Evolutionary conservation across 2,113 vertebrate genomes (phyloP).

Genomic region (Eupsittula cactorum): DNA sequence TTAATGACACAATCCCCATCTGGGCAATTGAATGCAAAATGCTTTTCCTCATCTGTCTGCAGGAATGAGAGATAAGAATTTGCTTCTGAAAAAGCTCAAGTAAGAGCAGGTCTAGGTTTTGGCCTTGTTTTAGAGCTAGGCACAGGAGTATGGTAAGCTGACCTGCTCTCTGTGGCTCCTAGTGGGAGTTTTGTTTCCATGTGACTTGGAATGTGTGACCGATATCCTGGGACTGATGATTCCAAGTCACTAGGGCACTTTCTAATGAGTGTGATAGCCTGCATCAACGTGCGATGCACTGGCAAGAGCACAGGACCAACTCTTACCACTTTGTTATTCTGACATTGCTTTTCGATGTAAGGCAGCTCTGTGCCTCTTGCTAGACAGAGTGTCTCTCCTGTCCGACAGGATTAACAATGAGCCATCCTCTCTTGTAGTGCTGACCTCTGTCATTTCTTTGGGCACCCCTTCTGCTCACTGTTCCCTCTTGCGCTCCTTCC

Average conservation of each 20-base stretch:
- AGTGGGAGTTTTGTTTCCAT: not conserved
- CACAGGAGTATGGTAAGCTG: not conserved
- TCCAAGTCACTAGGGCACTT: not conserved
- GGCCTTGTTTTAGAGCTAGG: not conserved
- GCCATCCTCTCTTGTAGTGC: accelerated
- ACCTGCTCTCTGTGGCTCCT: not conserved
- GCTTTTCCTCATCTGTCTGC: not conserved
- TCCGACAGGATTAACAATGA: not conserved
- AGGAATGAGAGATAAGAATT: not conserved
- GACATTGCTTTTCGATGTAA: not conserved
- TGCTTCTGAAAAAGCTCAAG: not conserved
- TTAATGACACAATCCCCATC: not conserved
- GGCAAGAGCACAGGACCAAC: not conserved
- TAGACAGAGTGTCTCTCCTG: not conserved
- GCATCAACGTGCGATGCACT: accelerated
- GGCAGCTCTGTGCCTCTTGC: not conserved
- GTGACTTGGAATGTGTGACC: not conserved
- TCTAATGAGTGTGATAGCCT: accelerated
- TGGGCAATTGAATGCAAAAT: not conserved
- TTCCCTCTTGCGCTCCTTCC: not conserved
- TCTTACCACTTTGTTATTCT: not conserved
- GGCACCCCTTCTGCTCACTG: not conserved
- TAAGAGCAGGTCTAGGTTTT: not conserved
- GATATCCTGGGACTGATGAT: not conserved
- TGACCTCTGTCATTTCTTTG: not conserved